Evolutionary conservation across 2,888 invertebrate species (phyloP), one percentile per base, ranked within the genome.

Genomic region (Cacoxenus indagator): DNA sequence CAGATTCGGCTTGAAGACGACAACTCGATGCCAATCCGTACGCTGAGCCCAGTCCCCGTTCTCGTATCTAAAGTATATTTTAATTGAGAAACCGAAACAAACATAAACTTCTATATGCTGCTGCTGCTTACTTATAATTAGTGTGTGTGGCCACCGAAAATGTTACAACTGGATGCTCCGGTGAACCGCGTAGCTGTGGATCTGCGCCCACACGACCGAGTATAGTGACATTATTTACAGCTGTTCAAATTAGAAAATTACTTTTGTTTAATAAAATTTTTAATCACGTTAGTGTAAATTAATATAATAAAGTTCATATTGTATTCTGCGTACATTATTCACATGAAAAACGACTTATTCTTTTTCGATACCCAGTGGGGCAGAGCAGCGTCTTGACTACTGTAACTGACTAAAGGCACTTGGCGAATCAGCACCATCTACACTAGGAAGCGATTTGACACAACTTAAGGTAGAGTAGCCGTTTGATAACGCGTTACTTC

Each of bases 11-110:
- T 93, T 95, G 86, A 97, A 97, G 6, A 97, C 93, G 78, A 94
- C 93, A 62, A 97, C 88, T 78, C 95, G 90, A 87, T 97, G 97
- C 97, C 97, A 97, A 77, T 97, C 96, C 8, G 96, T 96, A 79
- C 94, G 92, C 85, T 96, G 96, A 65, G 93, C 89, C 83, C 93
- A 90, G 76, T 96, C 95, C 4, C 95, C 96, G 84, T 91, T 89
- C 80, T 93, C 93, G 88, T 93, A 92, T 83, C 86, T 85, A 61
- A 2, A 37, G 2, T 37, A 37, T 37, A 2, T 37, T n/a, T n/a
- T n/a, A n/a, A n/a, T n/a, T n/a, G n/a, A n/a, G n/a, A n/a, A n/a
- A n/a, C n/a, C 4, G 61, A 66, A 43, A 37, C 31, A 45, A 22
- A 11, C 22, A 37, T 3, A n/a, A n/a, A n/a, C n/a, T n/a, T n/a